Base-by-base conservation (phyloP, 2,888 invertebrate genomes). In the Drosophila yooni region DNA sequence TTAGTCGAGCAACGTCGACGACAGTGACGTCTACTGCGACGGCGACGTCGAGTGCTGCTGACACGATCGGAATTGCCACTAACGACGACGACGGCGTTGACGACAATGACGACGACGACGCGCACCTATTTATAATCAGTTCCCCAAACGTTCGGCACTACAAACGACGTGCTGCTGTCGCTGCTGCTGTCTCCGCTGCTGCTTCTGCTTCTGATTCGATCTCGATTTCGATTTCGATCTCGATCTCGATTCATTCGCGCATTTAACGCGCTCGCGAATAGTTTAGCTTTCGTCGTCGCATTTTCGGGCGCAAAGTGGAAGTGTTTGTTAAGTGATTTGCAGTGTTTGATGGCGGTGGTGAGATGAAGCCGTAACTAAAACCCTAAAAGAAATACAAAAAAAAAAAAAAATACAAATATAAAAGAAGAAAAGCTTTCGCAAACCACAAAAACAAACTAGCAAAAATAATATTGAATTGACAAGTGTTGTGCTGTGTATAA, bases 61-160 rank as follows among this genome's bases (percentile, higher is more conserved):
- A 25, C 46, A 46, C 46, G 46, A 25, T 46, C 46, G 46, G 25
- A 46, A 15, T 46, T 46, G 46, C 46, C 25, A 15, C 25, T 25
- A 57, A 82, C 51, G 63, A 69, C 68, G 79, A 54, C 21, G 52
- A 54, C 38, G 18, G 40, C 36, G 50, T 48, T 40, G 52, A 38
- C 54, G 13, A 40, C 52, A 54, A 50, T 64, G 27, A 59, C 67
- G 53, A 25, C 65, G 65, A 74, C 70, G 64, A 67, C 48, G 80
- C 73, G 70, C 80, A 78, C 84, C 88, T 76, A 87, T 88, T 85
- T 85, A 88, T 88, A 85, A 88, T 85, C 83, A 81, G 81, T 81
- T 76, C 75, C 76, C 81, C 85, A 71, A 66, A 53, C 76, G 54
- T 53, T 78, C 79, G 81, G 60, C 66, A 50, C 34, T 62, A 56